These are phyloP conservation scores for Microcebus ravelobensis DNA, from an alignment of 2,113 vertebrate genomes.

Conservation along the genomic window DNA sequence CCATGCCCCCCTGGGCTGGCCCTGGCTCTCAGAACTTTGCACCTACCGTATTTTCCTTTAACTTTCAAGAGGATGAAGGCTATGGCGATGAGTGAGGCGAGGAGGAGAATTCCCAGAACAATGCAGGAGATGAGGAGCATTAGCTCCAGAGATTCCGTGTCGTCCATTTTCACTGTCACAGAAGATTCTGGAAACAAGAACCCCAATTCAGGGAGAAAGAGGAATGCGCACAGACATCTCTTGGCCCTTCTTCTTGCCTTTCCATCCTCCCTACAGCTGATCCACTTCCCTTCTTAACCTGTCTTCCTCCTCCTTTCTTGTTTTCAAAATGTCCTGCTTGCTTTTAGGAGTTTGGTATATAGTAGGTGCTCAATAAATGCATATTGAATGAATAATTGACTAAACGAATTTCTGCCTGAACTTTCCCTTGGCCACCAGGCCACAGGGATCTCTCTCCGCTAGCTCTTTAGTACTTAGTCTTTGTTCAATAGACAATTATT, in stretches of 20 bases:
- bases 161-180: neutral
- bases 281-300: neutral
- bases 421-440: neutral
- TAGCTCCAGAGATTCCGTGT: neutral
- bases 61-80: constrained; percentile 68
- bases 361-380: neutral
- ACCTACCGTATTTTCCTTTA: constrained; percentile 79
- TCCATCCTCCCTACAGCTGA: no score
- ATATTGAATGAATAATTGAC: neutral
- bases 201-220: neutral
- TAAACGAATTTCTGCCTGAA: neutral
- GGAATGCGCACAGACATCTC: rapidly evolving
- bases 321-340: neutral
- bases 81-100: constrained; percentile 57
- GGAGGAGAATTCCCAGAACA: constrained; percentile 76
- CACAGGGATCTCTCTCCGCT: no score
- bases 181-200: constrained; percentile 57
- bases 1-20: neutral
- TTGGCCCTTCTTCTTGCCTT: neutral
- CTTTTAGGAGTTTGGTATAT: neutral
- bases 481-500: neutral
- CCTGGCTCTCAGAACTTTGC: no score
- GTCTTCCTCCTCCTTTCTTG: neutral
- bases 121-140: constrained; percentile 70
- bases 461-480: neutral